Evolutionary conservation across 2,888 invertebrate species (phyloP).

Genomic region (Molorchus minor): DNA sequence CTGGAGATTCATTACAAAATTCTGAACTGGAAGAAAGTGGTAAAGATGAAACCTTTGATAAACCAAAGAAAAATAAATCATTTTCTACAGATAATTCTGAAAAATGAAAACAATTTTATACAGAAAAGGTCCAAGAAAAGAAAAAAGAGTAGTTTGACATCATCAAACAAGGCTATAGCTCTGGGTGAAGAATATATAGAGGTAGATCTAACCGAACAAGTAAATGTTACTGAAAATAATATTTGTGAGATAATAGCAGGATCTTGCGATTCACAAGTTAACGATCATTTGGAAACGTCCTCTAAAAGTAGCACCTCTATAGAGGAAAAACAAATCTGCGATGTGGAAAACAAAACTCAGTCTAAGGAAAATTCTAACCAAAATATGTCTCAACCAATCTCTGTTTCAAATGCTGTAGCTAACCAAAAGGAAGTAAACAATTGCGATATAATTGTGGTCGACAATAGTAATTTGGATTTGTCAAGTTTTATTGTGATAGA

Average conservation of each 20-base stretch:
- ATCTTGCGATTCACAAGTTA: no score
- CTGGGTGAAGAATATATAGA: not conserved
- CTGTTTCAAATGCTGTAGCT: no score
- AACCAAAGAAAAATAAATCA: slow-evolving; percentile 28
- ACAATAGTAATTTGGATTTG: not conserved
- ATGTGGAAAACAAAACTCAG: no score
- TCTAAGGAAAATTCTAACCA: no score
- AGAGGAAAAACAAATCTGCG: no score
- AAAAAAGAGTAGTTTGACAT: slow-evolving; percentile 18
- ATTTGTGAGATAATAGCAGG: no score
- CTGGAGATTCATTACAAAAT: not conserved
- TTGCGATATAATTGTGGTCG: slow-evolving; percentile 4
- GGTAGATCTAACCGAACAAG: not conserved
- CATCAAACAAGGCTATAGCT: not conserved
- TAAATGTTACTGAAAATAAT: not conserved
- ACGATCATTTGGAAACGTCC: no score
- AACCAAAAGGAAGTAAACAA: no score
- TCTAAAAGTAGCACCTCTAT: no score
- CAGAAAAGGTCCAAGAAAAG: slow-evolving; percentile 23
- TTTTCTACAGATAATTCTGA: slow-evolving; percentile 15
- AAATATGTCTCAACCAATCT: no score
- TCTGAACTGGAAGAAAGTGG: not conserved
- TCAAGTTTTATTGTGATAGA: slow-evolving; percentile 18
- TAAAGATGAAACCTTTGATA: not conserved
- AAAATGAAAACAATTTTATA: slow-evolving; percentile 4